These are phyloP conservation scores for Peucedramus taeniatus DNA, from an alignment of 2,113 vertebrate species.

Conservation along the genomic window DNA sequence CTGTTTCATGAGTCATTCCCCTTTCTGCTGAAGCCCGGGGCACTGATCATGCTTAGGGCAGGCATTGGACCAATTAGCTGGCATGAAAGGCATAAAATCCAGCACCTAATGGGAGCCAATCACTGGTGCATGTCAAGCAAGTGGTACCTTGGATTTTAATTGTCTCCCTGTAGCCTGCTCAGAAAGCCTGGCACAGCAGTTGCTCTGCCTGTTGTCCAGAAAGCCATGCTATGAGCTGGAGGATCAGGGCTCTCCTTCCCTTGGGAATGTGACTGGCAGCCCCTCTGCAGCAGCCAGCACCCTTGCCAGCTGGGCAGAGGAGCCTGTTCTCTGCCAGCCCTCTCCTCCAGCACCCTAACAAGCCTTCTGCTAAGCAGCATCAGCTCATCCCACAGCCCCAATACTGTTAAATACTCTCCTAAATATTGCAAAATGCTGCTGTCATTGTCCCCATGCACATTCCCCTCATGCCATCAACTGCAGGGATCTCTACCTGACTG, in stretches of 20 bases:
- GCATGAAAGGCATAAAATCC: neutral
- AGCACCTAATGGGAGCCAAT: neutral
- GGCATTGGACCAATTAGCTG: neutral
- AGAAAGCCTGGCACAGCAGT: neutral
- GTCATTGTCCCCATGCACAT: neutral
- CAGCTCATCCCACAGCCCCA: neutral
- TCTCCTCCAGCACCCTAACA: neutral
- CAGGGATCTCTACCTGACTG: neutral
- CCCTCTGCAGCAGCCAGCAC: neutral
- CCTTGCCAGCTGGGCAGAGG: neutral
- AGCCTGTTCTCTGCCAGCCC: neutral
- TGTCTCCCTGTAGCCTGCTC: neutral
- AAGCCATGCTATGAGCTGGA: neutral
- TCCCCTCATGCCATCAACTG: neutral
- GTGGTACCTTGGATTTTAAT: neutral
- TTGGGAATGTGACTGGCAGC: neutral
- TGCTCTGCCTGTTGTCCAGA: neutral
- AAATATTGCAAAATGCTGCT: constrained; percentile 36
- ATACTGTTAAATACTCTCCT: constrained; percentile 8
- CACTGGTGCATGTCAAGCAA: neutral
- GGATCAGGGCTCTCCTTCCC: neutral
- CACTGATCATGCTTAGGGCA: neutral
- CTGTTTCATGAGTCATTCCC: neutral
- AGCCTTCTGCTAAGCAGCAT: neutral
- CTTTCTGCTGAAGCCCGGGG: neutral